These are phyloP conservation scores for Acronicta aceris DNA, from an alignment of 2,888 invertebrate genomes.

Conservation along the genomic window DNA sequence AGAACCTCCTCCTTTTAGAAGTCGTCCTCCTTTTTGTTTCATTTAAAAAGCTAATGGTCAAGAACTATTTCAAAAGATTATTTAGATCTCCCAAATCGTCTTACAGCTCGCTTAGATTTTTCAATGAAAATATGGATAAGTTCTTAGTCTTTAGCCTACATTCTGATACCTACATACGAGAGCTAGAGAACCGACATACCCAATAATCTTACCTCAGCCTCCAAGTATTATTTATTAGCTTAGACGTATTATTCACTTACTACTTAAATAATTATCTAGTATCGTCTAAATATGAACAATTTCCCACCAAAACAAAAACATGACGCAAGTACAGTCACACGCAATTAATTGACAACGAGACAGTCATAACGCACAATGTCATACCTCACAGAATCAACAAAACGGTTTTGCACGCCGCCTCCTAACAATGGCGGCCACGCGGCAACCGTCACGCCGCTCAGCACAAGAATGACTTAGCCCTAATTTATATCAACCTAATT, in stretches of 20 bases:
- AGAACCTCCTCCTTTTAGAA: no score
- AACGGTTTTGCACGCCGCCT: constrained; percentile 77
- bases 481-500: constrained; percentile 84
- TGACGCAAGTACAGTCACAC: constrained; percentile 63
- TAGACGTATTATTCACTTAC: background rate
- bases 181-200: background rate
- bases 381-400: constrained; percentile 82
- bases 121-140: no score
- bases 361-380: constrained; percentile 68
- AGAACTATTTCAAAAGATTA: no score
- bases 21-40: no score
- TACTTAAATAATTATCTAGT: constrained; percentile 5
- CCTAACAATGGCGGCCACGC: constrained; percentile 81
- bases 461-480: constrained; percentile 77
- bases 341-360: constrained; percentile 74
- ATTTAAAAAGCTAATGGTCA: no score
- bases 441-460: constrained; percentile 78
- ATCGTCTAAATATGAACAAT: constrained; percentile 4
- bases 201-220: background rate
- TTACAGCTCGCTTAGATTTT: no score
- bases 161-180: no score
- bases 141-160: no score
- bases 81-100: no score
- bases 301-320: constrained; percentile 50
- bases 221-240: background rate